phyloP scores from a whole-genome alignment of 2,113 vertebrate species.

The Tragulus kanchil region DNA sequence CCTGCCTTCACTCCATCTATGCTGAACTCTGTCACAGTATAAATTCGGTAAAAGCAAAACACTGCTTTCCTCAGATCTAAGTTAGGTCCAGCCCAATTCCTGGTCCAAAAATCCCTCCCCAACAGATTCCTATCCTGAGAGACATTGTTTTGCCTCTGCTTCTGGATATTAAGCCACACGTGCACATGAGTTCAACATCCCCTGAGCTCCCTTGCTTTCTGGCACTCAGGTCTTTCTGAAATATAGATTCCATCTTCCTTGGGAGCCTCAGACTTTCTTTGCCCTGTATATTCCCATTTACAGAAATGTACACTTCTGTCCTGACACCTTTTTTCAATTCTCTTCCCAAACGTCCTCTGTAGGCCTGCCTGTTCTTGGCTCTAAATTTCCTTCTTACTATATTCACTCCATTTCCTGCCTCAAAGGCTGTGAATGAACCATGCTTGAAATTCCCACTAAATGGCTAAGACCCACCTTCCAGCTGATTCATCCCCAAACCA shows the following conservation, averaged over 20 bases:
- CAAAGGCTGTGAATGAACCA: background rate
- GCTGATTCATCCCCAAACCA: background rate
- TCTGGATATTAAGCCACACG: background rate
- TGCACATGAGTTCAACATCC: background rate
- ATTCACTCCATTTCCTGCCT: background rate
- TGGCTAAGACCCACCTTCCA: background rate
- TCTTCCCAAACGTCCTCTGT: background rate
- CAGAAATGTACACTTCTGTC: background rate
- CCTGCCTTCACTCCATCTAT: background rate
- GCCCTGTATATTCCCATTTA: background rate
- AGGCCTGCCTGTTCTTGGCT: background rate
- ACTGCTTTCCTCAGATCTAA: background rate
- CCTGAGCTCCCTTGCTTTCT: background rate
- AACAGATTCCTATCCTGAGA: background rate
- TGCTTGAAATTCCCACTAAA: background rate
- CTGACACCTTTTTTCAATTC: background rate
- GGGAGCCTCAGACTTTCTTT: fast-evolving
- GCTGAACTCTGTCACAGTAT: background rate
- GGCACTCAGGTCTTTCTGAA: background rate
- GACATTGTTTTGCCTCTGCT: background rate
- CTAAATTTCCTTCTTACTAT: background rate
- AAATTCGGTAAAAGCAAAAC: background rate
- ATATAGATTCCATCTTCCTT: background rate
- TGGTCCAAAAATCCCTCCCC: background rate
- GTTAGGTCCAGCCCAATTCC: background rate